phyloP scores from a whole-genome alignment of 2,113 vertebrate genomes.

The Microtus richardsoni region DNA sequence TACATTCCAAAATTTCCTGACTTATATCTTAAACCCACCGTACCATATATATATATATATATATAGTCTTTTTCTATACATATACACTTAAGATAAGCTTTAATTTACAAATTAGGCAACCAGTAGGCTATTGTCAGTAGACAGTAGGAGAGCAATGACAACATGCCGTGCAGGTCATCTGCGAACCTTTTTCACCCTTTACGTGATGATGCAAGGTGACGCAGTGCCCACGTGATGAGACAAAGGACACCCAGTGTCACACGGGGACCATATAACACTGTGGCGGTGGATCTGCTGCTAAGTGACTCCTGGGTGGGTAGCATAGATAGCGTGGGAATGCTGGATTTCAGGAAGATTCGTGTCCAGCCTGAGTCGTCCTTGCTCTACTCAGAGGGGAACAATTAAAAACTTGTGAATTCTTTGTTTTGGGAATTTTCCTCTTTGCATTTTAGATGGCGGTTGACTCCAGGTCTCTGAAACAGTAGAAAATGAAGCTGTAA shows the following conservation, averaged over 20 bases:
- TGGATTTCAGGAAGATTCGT: background rate
- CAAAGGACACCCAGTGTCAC: background rate
- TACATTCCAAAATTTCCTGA: background rate
- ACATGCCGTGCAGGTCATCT: background rate
- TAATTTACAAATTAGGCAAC: background rate
- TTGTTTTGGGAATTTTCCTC: background rate
- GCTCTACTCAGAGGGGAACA: background rate
- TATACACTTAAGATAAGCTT: background rate
- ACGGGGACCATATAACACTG: background rate
- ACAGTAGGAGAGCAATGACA: background rate
- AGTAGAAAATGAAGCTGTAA: background rate
- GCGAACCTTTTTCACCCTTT: background rate
- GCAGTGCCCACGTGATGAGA: background rate
- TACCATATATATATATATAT: no score
- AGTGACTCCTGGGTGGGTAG: background rate
- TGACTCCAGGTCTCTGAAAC: background rate
- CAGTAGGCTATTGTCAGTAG: background rate
- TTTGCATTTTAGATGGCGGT: background rate
- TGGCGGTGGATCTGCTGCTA: background rate
- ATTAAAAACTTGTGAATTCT: background rate
- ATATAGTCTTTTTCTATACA: background rate
- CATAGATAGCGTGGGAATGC: no score
- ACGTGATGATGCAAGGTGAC: background rate
- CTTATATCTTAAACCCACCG: background rate
- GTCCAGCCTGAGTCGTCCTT: background rate